Conservation (phyloP, 1,140 invertebrate genomes). For the Pogonomyrmex barbatus region DNA sequence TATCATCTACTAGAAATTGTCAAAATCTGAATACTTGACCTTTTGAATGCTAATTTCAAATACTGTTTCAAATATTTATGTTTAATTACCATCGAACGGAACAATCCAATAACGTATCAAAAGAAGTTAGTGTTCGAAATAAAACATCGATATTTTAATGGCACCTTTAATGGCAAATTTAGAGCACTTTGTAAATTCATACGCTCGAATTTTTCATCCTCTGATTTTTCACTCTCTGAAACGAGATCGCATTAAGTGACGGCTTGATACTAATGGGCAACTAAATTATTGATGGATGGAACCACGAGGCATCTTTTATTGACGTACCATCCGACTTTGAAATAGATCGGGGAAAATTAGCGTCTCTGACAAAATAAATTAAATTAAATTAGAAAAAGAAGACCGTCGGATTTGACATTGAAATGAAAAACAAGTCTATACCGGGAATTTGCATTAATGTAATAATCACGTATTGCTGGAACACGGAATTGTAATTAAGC, state of each 20-base stretch:
- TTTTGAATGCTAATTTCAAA: neutral
- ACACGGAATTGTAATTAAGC: constrained; percentile 2
- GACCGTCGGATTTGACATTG: neutral
- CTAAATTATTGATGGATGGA: constrained; percentile 31
- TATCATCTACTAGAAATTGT: neutral
- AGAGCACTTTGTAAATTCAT: neutral
- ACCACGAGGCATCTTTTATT: constrained; percentile 20
- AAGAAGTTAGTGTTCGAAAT: neutral
- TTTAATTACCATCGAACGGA: neutral
- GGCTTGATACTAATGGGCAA: constrained; percentile 12
- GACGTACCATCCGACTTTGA: neutral
- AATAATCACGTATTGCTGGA: neutral
- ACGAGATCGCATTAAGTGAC: constrained; percentile 7
- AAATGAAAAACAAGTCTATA: neutral
- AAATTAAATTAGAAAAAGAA: neutral
- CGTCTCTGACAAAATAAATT: neutral
- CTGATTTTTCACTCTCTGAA: neutral
- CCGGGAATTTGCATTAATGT: neutral
- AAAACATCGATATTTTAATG: neutral
- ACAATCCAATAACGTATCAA: neutral
- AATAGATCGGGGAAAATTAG: constrained; percentile 10
- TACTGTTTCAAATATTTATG: constrained; percentile 2
- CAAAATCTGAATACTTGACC: neutral
- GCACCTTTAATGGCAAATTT: neutral
- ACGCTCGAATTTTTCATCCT: neutral